Evolutionary conservation across 2,888 invertebrate genomes (phyloP), one percentile per base, ranked within the genome.

Genomic region (Pimpla rufipes): DNA sequence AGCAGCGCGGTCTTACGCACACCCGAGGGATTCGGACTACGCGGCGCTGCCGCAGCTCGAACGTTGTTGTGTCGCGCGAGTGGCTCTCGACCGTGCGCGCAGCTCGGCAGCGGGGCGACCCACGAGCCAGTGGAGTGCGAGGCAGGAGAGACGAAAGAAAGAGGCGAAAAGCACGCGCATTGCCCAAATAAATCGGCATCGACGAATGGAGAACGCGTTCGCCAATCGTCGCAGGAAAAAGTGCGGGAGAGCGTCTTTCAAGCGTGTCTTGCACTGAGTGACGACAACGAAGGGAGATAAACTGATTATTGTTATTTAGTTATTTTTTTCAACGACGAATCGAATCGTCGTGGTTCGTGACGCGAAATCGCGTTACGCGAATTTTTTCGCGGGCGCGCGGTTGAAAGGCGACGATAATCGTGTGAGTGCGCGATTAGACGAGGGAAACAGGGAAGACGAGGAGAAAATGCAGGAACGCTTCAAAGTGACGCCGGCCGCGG

Each of bases 401-500:
- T n/a, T n/a, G n/a, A 55, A 55, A 59, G n/a, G 59, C 35, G 59
- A 1, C 5, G 13, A 76, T 13, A 57, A 57, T 35, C n/a, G 57
- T 29, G 71, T 50, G 50, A 45, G 47, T 13, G 57, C 18, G 40
- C 6, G 13, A 42, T 21, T 50, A 23, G 16, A 50, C 29, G 29
- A 29, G 29, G 29, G 29, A 73, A n/a, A 37, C n/a, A 21, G 55
- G 11, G 35, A 73, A 13, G 10, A 57, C 2, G 45, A 52, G 7
- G 50, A 18, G 18, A 85, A 62, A 64, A 88, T 88, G 88, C 85
- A 90, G 87, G 92, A 92, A 79, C 88, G 92, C 37, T 92, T 92
- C 84, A 89, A 88, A 85, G 92, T 92, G 74, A 92, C 92, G 81
- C 92, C 91, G 88, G 89, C 92, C 50, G 89, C 85, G 76, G 89